These are phyloP conservation scores for Marasmarcha lunaedactyla DNA, from an alignment of 2,888 invertebrate species.

Conservation along the genomic window DNA sequence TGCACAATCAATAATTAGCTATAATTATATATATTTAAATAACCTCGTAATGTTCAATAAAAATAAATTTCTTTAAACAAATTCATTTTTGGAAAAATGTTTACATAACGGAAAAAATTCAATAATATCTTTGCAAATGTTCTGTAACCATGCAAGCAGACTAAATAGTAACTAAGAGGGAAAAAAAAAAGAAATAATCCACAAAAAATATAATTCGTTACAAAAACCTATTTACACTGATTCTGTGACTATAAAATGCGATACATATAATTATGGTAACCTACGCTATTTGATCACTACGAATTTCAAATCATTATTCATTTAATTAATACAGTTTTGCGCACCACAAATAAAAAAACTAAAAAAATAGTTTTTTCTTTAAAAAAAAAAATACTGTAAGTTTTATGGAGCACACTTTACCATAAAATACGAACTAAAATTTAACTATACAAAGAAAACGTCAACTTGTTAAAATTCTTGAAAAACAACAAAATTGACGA, in stretches of 20 bases:
- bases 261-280: conserved; percentile 18
- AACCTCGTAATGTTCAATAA: too few relatives aligned
- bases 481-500: too few relatives aligned
- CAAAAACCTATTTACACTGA: conserved; percentile 53
- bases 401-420: not conserved
- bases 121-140: too few relatives aligned
- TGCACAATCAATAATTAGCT: too few relatives aligned
- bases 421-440: not conserved
- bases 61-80: too few relatives aligned
- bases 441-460: not conserved
- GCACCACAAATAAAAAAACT: conserved; percentile 2
- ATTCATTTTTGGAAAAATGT: too few relatives aligned
- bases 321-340: not conserved
- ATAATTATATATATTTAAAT: too few relatives aligned
- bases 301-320: not conserved
- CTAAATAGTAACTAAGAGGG: too few relatives aligned
- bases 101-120: too few relatives aligned
- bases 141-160: too few relatives aligned
- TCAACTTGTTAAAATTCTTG: too few relatives aligned
- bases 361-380: not conserved
- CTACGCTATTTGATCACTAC: conserved; percentile 18
- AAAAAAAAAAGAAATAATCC: conserved; percentile 36
- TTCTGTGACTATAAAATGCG: conserved; percentile 29
- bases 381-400: conserved; percentile 1
- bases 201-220: conserved; percentile 65